Evolutionary conservation across 2,113 vertebrate genomes (phyloP).

Genomic region (Mola mola): DNA sequence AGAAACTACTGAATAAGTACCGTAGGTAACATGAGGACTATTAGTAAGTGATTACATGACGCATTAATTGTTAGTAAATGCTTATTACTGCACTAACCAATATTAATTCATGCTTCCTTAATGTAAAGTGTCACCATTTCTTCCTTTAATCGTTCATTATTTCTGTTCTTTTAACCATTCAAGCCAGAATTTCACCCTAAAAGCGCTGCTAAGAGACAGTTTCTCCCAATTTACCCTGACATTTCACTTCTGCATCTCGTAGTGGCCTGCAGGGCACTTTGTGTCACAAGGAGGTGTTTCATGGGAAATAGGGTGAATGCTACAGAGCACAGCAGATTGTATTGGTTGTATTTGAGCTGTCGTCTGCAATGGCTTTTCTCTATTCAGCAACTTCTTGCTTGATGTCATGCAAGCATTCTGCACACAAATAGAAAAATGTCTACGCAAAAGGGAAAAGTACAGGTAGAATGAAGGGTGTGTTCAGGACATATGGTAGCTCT

Average conservation of each 20-base stretch:
- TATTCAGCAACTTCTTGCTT: neutral
- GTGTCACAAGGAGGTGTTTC: constrained; percentile 28
- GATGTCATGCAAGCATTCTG: constrained; percentile 9
- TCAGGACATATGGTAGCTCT: constrained; percentile 56
- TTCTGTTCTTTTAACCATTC: neutral
- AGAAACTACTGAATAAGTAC: too few relatives aligned
- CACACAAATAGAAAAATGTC: neutral
- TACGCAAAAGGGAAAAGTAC: neutral
- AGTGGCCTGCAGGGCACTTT: constrained; percentile 23
- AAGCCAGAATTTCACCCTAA: neutral
- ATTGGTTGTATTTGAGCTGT: too few relatives aligned
- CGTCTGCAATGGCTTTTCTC: neutral
- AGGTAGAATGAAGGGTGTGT: neutral
- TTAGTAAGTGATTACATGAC: too few relatives aligned
- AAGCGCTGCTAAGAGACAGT: neutral
- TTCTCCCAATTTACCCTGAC: constrained; percentile 34
- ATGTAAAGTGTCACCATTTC: too few relatives aligned
- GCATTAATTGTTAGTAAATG: too few relatives aligned
- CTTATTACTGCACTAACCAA: too few relatives aligned
- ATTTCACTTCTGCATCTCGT: constrained; percentile 36
- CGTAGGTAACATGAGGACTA: too few relatives aligned
- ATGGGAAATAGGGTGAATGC: neutral
- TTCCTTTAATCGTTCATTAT: neutral
- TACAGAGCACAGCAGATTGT: too few relatives aligned
- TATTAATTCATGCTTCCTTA: too few relatives aligned